Evolutionary conservation across 2,888 invertebrate genomes (phyloP).

Genomic region (Drosophila prostipennis): DNA sequence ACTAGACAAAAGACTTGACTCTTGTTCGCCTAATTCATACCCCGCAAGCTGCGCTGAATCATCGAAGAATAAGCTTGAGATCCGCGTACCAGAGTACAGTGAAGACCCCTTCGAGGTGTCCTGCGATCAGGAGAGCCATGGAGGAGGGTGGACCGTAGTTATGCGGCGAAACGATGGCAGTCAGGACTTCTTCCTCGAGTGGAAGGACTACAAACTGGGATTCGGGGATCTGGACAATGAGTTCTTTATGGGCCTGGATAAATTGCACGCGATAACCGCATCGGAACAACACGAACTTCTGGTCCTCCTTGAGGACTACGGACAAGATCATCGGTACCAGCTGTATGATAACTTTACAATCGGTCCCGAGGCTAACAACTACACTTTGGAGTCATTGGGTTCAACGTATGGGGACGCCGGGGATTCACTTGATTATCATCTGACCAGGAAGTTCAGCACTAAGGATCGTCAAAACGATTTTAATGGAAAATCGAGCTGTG

Average conservation of each 20-base stretch:
- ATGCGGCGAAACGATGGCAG: conserved; percentile 15
- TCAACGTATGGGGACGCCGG: background rate
- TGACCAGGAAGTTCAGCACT: conserved; percentile 4
- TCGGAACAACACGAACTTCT: conserved; percentile 7
- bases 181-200: conserved; percentile 14
- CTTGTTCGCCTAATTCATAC: background rate
- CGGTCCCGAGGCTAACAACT: background rate
- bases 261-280: conserved; percentile 5
- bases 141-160: conserved; percentile 15
- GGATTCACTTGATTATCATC: background rate
- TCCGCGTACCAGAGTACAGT: conserved; percentile 11
- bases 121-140: conserved; percentile 11
- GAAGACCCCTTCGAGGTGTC: conserved; percentile 14
- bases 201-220: conserved; percentile 18
- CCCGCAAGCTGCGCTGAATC: conserved; percentile 1
- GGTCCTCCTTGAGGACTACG: background rate
- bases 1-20: background rate
- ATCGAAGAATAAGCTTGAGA: background rate
- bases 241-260: conserved; percentile 23
- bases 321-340: background rate
- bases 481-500: background rate
- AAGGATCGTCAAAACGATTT: background rate
- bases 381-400: conserved; percentile 16
- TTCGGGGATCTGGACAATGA: conserved; percentile 20
- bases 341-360: conserved; percentile 1